Evolutionary conservation across 2,113 vertebrate species (phyloP).

Genomic region (Okapia johnstoni): DNA sequence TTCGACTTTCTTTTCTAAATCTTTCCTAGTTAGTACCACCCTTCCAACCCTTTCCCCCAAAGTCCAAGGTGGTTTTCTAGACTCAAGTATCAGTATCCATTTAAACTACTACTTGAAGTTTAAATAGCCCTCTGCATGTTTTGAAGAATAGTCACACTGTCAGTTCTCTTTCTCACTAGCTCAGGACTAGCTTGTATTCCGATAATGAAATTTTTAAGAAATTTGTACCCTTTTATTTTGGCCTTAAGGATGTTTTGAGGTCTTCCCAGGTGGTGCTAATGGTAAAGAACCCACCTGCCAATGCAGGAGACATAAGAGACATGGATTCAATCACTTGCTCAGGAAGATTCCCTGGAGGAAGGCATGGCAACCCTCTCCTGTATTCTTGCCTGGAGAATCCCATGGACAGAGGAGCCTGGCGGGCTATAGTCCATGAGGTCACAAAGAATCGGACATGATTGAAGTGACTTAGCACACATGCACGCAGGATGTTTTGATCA

Average conservation of each 20-base stretch:
- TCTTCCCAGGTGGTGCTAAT: not conserved
- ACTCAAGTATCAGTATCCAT: not conserved
- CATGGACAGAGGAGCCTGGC: not conserved
- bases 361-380: not conserved
- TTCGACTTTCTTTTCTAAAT: not conserved
- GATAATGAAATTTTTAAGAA: not conserved
- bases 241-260: not conserved
- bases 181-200: not conserved
- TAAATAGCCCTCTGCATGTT: not conserved
- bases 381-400: not conserved
- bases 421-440: not conserved
- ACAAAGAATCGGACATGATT: not conserved
- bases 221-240: not conserved
- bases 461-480: not conserved
- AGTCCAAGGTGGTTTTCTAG: not conserved
- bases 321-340: not conserved
- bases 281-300: not conserved
- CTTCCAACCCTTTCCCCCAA: not conserved
- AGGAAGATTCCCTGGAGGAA: not conserved
- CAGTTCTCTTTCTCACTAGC: not conserved
- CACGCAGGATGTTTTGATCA: not conserved
- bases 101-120: not conserved
- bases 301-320: not conserved
- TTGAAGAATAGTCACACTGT: not conserved
- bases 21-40: not conserved